phyloP scores from a whole-genome alignment of 1,140 invertebrate species.

The Caerostris darwini region DNA sequence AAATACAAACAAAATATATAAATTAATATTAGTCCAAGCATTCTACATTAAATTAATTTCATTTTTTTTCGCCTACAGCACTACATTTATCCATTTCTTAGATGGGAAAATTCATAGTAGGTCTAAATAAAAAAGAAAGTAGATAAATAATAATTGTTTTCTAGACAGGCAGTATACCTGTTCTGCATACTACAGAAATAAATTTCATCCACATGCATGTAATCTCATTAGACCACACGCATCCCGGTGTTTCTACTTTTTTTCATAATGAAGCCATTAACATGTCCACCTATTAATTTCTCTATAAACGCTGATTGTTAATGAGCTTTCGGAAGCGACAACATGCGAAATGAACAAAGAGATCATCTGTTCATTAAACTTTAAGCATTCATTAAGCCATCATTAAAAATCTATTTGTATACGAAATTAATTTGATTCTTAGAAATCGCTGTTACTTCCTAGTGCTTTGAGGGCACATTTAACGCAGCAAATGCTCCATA shows the following conservation, averaged over 20 bases:
- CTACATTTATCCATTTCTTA: neutral
- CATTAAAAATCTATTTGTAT: neutral
- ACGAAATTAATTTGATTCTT: neutral
- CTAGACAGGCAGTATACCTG: neutral
- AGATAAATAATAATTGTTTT: neutral
- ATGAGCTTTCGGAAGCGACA: neutral
- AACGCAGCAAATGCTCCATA: neutral
- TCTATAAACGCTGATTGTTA: neutral
- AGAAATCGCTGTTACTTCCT: neutral
- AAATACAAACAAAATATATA: no score
- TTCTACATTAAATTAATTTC: no score
- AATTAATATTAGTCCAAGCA: no score
- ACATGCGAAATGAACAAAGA: neutral
- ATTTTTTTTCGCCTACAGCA: no score
- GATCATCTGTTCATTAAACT: neutral
- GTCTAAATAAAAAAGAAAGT: no score
- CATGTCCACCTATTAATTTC: neutral
- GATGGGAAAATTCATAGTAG: neutral
- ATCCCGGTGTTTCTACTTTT: neutral
- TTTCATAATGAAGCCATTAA: neutral
- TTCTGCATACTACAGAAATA: neutral
- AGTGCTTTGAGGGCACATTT: neutral
- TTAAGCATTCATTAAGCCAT: neutral
- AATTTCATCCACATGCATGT: neutral
- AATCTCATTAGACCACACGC: neutral